Evolutionary conservation across 2,888 invertebrate species (phyloP).

Genomic region (Acholoe squamosa): DNA sequence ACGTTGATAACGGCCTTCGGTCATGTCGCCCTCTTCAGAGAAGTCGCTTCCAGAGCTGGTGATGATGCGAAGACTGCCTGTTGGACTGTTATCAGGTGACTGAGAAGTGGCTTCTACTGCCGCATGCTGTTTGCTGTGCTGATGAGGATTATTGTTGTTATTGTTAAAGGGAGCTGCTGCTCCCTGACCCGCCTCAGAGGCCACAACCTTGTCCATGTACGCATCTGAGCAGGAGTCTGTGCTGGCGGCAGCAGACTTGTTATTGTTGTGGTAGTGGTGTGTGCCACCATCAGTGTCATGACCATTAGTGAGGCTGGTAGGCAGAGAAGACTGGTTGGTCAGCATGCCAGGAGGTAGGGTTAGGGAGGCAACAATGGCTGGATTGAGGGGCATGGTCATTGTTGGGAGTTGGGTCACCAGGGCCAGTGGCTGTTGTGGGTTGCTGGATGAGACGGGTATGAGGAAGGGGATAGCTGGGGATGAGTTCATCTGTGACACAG

Average conservation of each 20-base stretch:
- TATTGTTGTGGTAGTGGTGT: background rate
- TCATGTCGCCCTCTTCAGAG: slow-evolving; percentile 31
- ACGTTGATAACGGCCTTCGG: background rate
- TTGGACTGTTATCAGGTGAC: background rate
- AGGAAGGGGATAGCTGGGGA: slow-evolving; percentile 42
- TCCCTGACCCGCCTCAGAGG: background rate
- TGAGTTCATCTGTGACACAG: background rate
- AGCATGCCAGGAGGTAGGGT: background rate
- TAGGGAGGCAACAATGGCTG: slow-evolving; percentile 21
- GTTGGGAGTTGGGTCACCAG: background rate
- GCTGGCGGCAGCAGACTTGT: background rate
- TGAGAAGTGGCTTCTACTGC: background rate
- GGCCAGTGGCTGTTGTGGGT: background rate
- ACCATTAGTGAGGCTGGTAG: background rate
- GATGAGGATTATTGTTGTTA: background rate
- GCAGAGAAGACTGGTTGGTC: background rate
- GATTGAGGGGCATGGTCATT: background rate
- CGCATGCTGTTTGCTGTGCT: too few species aligned
- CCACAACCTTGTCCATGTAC: background rate
- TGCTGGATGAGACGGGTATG: slow-evolving; percentile 26
- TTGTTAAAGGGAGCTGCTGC: background rate
- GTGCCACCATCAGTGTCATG: background rate
- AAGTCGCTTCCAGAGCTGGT: slow-evolving; percentile 23
- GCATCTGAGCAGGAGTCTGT: background rate
- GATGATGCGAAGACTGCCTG: slow-evolving; percentile 27